Conservation (phyloP, 2,797 vertebrate species). For the Enoplosus armatus region DNA sequence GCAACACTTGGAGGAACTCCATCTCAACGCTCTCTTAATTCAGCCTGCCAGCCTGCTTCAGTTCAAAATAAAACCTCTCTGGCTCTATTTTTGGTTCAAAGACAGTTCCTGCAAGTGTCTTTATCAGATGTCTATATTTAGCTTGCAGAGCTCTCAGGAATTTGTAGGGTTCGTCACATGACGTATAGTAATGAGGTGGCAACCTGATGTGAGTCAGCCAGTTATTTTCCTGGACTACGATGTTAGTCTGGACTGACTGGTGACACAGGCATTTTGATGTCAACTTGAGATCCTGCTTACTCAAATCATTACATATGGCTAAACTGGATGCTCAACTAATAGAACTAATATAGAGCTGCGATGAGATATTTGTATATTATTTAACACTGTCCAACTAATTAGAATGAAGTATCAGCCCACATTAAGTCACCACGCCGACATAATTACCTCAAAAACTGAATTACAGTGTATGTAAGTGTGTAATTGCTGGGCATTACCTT, state of each 20-base stretch:
- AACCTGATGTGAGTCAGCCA: slow-evolving; percentile 16
- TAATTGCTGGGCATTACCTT: slow-evolving; percentile 80
- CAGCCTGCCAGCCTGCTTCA: background rate
- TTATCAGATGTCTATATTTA: slow-evolving; percentile 17
- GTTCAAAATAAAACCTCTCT: slow-evolving; percentile 4
- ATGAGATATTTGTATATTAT: background rate
- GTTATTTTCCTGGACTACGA: slow-evolving; percentile 21
- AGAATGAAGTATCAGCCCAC: background rate
- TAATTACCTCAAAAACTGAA: background rate
- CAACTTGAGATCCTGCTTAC: background rate
- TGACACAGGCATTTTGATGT: slow-evolving; percentile 19
- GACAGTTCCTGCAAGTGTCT: background rate
- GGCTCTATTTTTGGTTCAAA: slow-evolving; percentile 4
- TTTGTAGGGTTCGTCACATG: background rate
- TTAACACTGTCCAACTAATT: background rate
- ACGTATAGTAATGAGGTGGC: background rate
- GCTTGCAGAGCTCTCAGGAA: background rate
- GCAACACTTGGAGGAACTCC: background rate
- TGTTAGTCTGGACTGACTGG: slow-evolving; percentile 12
- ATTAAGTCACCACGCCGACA: background rate
- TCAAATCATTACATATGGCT: background rate
- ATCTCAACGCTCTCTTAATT: background rate
- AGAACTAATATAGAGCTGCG: background rate
- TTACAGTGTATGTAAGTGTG: background rate
- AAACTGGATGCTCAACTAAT: slow-evolving; percentile 21